These are phyloP conservation scores for Venustaconcha ellipsiformis DNA, from an alignment of 1,140 invertebrate genomes.

Conservation along the genomic window DNA sequence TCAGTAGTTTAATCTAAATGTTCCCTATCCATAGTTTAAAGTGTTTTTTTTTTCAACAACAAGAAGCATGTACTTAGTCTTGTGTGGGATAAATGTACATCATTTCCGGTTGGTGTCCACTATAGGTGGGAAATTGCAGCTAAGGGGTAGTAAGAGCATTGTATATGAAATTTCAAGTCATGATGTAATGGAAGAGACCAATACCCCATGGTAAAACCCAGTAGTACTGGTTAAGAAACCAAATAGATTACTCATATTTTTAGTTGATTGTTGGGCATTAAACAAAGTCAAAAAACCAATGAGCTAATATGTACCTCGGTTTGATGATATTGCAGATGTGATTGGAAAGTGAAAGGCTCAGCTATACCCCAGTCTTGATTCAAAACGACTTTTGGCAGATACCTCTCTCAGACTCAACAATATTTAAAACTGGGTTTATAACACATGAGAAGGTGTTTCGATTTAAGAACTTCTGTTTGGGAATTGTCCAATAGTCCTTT, in stretches of 20 bases:
- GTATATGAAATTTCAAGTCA: slow-evolving; percentile 34
- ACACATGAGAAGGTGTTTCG: slow-evolving; percentile 36
- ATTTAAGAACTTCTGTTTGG: slow-evolving; percentile 38
- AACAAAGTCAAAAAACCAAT: slow-evolving; percentile 28
- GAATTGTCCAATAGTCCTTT: slow-evolving; percentile 14
- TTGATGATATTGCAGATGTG: slow-evolving; percentile 39
- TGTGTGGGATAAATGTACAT: no score
- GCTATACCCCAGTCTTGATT: slow-evolving; percentile 33
- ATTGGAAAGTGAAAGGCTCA: slow-evolving; percentile 32
- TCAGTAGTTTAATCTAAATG: no score
- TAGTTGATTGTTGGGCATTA: slow-evolving; percentile 37
- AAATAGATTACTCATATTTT: slow-evolving; percentile 29
- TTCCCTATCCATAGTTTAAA: no score
- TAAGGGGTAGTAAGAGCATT: no score
- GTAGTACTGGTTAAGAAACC: slow-evolving; percentile 39
- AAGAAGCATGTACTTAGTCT: no score
- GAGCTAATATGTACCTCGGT: slow-evolving; percentile 17
- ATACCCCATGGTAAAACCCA: slow-evolving; percentile 22
- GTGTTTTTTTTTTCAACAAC: no score
- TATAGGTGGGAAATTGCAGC: no score
- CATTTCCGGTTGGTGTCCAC: no score
- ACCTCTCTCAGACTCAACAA: slow-evolving; percentile 20
- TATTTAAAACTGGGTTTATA: slow-evolving; percentile 42
- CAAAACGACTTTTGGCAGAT: slow-evolving; percentile 39
- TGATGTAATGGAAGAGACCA: slow-evolving; percentile 32